Base-by-base conservation (phyloP, 2,113 vertebrate species). In the Thamnophis sirtalis region DNA sequence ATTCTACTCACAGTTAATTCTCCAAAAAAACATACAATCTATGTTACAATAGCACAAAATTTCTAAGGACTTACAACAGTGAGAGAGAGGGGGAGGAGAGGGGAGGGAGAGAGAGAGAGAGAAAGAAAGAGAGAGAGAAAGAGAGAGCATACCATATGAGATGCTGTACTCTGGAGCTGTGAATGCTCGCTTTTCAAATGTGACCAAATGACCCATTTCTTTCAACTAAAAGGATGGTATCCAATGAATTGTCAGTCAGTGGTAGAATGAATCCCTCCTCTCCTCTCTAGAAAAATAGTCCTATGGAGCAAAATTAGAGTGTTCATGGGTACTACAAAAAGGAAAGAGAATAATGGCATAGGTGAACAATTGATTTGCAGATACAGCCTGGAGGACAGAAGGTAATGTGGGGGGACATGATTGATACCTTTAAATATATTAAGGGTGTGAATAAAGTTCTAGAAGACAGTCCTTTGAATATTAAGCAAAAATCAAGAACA, bases 141-240 rank as follows among this genome's bases (percentile, higher is more conserved):
- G 22, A 24, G 21, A 9, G 6, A 58, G 0, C 0, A 80, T 19
- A 38, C 68, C n/a, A 92, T 10, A 63, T 3, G 38, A 73, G 43
- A 60, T 19, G 54, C 91, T 87, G 13, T 73, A 88, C 2, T n/a
- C 92, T 88, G 15, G 17, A 88, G 48, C 21, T 38, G 63, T 5
- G 33, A 92, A 54, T 51, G n/a, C 60, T 68, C 55, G 26, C n/a
- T 91, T 86, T 91, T 73, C 28, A 87, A 8, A 13, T 51, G 80
- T 92, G 60, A 11, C 50, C 85, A 87, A 91, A 87, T 54, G 9
- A 87, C 24, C 22, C 24, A 50, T 28, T 86, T 86, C 9, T 86
- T 86, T 86, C 49, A 50, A 15, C 7, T 33, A 54, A 80, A 80
- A 21, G 33, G 73, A 80, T 80, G 21, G 73, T 43, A 80, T 80